Evolutionary conservation across 2,797 vertebrate genomes (phyloP).

Genomic region (Graptemys geographica): DNA sequence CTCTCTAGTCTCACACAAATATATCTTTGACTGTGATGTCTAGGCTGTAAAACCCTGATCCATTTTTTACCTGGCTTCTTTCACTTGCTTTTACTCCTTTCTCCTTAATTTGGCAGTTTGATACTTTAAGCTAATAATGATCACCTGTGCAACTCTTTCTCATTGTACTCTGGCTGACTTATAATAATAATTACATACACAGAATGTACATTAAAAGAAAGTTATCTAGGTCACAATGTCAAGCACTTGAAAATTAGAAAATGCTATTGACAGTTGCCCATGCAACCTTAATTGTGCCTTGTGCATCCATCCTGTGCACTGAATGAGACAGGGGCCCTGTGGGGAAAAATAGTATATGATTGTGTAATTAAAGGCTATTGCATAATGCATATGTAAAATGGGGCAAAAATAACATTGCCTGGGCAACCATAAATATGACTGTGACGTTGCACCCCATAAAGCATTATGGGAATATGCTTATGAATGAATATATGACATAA

Average conservation of each 20-base stretch:
- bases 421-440: background rate
- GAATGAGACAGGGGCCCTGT: background rate
- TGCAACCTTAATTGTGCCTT: background rate
- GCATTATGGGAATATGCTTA: too few relatives aligned
- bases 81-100: background rate
- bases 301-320: background rate
- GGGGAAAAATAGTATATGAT: background rate
- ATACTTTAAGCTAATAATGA: background rate
- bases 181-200: background rate
- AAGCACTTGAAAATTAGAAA: background rate
- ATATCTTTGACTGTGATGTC: background rate
- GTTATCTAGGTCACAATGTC: background rate
- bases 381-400: background rate
- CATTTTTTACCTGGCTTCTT: background rate
- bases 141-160: background rate
- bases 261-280: background rate
- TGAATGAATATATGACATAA: too few relatives aligned
- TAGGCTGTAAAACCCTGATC: background rate
- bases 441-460: too few relatives aligned
- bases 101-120: background rate
- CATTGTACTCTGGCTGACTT: background rate
- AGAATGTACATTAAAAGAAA: background rate
- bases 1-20: background rate
- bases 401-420: background rate
- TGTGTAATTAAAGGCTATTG: background rate